Base-by-base conservation (phyloP, 1,140 invertebrate species). In the Spodoptera frugiperda region DNA sequence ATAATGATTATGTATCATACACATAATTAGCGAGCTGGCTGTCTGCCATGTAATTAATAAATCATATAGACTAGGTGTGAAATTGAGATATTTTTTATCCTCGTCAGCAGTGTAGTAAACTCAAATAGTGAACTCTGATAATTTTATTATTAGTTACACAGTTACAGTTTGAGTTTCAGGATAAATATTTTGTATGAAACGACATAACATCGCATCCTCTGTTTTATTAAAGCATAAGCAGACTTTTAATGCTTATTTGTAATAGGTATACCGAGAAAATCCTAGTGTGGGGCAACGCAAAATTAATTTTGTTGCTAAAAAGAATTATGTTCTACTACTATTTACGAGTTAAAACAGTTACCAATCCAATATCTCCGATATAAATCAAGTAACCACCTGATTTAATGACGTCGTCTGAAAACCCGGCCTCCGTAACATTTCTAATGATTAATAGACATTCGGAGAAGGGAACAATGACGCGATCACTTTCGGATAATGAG, bases 21-120 rank as follows among this genome's bases (percentile, higher is more conserved):
- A 61, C 57, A 14, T 61, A 39, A 57, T 57, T 57, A 61, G 39
- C 33, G 2, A 3, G 8, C 30, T 61, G 57, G 57, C 57, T 11
- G 2, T 10, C n/a, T 39, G 57, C 57, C 57, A 61, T 39, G 9
- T 61, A 17, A 61, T 61, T 61, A 61, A 44, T 17, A 17, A 61
- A 39, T 15, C 30, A 8, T 15, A 15, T 21, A 61, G 30, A 61
- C 33, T 15, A 10, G 30, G 57, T 44, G 14, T 61, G 9, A 61
- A 61, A 61, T 61, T 44, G n/a, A 9, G 33, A 10, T 53, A 53
- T 53, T 53, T 53, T 53, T 53, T 17, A 19, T 17, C 51, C 2
- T 8, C 15, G 10, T 17, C 51, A 17, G 15, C 51, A n/a, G n/a
- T n/a, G 17, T 17, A 53, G 17, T 39, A 39, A 39, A 39, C 8